phyloP scores from a whole-genome alignment of 2,113 vertebrate genomes.

The Calidris pugnax region DNA sequence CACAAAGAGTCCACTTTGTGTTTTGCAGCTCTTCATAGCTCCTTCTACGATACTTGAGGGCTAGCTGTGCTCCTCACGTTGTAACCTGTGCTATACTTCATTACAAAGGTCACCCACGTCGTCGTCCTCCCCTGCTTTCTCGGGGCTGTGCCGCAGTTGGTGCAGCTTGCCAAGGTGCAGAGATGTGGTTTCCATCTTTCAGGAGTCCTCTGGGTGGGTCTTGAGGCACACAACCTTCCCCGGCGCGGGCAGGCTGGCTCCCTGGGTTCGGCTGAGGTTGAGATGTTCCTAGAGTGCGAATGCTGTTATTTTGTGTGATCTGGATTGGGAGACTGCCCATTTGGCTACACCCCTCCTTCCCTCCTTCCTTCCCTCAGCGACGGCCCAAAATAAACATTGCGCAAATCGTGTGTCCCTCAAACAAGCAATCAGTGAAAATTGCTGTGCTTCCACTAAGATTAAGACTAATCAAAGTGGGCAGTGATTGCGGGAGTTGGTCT shows the following conservation, averaged over 20 bases:
- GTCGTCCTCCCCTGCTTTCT: neutral
- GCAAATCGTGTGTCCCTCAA: conserved; percentile 1
- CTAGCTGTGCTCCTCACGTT: rapidly evolving
- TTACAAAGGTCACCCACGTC: rapidly evolving
- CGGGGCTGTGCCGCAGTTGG: neutral
- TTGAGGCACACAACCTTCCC: neutral
- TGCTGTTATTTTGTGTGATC: neutral
- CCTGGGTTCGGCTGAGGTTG: neutral
- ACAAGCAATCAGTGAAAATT: conserved; percentile 43
- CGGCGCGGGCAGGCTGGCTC: rapidly evolving
- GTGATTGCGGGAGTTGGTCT: neutral
- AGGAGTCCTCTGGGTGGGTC: neutral
- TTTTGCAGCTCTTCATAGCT: neutral
- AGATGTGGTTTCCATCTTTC: neutral
- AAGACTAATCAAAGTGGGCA: conserved; percentile 48
- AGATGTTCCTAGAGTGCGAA: conserved; percentile 42
- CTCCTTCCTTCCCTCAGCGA: neutral
- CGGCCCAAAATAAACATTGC: conserved; percentile 55
- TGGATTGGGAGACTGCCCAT: neutral
- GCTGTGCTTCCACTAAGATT: conserved; percentile 32
- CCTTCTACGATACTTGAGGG: neutral
- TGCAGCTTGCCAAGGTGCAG: neutral
- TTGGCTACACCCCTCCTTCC: neutral
- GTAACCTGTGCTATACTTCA: neutral
- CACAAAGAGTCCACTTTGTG: rapidly evolving